phyloP scores from a whole-genome alignment of 2,797 vertebrate genomes.

The Phrynocephalus vlangalii region DNA sequence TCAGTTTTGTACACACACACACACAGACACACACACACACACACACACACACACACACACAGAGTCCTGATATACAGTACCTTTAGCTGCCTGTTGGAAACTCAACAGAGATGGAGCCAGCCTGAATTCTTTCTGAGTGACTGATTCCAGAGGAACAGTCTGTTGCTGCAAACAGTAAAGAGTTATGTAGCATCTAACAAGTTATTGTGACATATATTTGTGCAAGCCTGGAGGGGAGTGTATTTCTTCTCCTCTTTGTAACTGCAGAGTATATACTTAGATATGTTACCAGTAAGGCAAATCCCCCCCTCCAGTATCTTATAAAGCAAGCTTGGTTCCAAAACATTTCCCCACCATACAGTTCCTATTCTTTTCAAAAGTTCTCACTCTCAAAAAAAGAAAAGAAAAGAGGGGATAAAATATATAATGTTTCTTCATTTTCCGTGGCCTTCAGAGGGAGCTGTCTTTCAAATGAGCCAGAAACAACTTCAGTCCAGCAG shows the following conservation, averaged over 20 bases:
- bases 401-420: conserved; percentile 39
- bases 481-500: conserved; percentile 85
- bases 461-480: conserved; percentile 93
- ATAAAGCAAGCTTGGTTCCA: neutral
- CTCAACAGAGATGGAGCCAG: no score
- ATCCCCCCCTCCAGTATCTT: no score
- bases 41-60: no score
- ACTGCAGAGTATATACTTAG: neutral
- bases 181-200: neutral
- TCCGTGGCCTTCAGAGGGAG: conserved; percentile 83
- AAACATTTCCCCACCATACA: neutral
- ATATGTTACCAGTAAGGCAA: neutral
- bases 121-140: neutral
- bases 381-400: conserved; percentile 14
- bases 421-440: conserved; percentile 69
- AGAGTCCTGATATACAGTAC: no score
- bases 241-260: neutral
- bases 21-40: no score
- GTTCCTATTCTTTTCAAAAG: neutral
- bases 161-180: neutral
- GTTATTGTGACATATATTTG: neutral
- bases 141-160: neutral
- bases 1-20: no score
- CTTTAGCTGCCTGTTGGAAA: no score
- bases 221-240: neutral